Base-by-base conservation (phyloP, 2,888 invertebrate species). In the Holacanthella duospinosa region DNA sequence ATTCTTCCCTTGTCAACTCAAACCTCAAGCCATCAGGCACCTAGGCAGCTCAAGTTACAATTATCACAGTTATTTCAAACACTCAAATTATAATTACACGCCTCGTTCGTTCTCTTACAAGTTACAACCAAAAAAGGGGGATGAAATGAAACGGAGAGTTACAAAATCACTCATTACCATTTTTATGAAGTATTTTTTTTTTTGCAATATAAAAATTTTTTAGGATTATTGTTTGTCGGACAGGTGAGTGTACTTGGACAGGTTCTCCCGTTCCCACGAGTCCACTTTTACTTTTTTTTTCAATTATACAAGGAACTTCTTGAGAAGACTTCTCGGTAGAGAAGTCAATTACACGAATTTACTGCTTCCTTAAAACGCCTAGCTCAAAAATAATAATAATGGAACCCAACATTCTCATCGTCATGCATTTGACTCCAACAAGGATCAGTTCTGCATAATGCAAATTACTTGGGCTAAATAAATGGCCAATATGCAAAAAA, bases 181-280 rank as follows among this genome's bases (percentile, higher is more conserved):
- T 16, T 16, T 36, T 36, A 36, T 36, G 9, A 12, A 36, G 36
- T 36, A 6, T 36, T 12, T 36, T 36, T 36, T 16, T 16, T 6
- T 36, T 16, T 16, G 9, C 36, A 36, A 36, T n/a, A 36, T 36
- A 12, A 36, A 36, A 36, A 36, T 12, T 36, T 16, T 6, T 12
- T 36, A 16, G 36, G 36, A 16, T 36, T 36, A 36, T 12, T 36
- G 6, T 48, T 48, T 9, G 48, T 9, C 48, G 4, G 21, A 21
- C 48, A 48, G 48, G 48, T 48, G 48, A 48, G 48, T 48, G 48
- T 9, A 48, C 48, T 48, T 48, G 48, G 48, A 48, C 48, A 48
- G 48, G 48, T 48, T 48, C 48, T 21, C 16, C 12, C 48, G 48
- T 48, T 48, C 48, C 48, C 48, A 48, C 48, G 48, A 48, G 21